Conservation (phyloP, 2,113 vertebrate species). For the human region DNA sequence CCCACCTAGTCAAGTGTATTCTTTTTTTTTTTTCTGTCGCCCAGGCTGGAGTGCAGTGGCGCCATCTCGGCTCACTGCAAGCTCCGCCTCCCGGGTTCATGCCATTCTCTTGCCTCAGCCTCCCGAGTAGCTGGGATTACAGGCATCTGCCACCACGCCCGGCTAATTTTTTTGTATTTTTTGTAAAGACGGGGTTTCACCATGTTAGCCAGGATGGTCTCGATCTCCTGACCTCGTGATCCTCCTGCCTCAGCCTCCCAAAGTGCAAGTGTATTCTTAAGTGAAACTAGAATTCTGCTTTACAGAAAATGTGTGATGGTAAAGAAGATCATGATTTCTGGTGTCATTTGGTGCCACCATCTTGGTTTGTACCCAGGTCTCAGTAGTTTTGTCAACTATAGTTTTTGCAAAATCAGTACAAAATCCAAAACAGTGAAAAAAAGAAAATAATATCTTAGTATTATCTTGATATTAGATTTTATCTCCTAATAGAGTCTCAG, state of each 20-base stretch:
- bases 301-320: not conserved
- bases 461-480: not conserved
- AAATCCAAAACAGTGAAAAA: not conserved
- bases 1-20: not conserved
- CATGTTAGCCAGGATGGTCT: too few relatives aligned
- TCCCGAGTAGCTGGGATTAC: too few relatives aligned
- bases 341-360: not conserved
- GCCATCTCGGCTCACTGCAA: too few relatives aligned
- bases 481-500: not conserved
- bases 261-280: not conserved
- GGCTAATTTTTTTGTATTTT: too few relatives aligned
- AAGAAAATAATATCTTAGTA: not conserved
- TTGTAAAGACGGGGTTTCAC: too few relatives aligned
- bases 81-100: too few relatives aligned
- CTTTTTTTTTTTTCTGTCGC: too few relatives aligned
- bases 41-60: too few relatives aligned
- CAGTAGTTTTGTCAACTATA: not conserved
- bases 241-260: too few relatives aligned
- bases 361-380: not conserved
- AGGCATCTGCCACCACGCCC: rapidly evolving
- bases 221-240: too few relatives aligned
- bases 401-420: not conserved
- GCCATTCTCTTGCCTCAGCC: too few relatives aligned
- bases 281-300: not conserved
- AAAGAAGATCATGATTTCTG: not conserved